A percentile compares a stretch with the other conserved stretches of the same genome.
Conservation (phyloP, 1,140 invertebrate genomes). For the Brachionus koreanus region DNA sequence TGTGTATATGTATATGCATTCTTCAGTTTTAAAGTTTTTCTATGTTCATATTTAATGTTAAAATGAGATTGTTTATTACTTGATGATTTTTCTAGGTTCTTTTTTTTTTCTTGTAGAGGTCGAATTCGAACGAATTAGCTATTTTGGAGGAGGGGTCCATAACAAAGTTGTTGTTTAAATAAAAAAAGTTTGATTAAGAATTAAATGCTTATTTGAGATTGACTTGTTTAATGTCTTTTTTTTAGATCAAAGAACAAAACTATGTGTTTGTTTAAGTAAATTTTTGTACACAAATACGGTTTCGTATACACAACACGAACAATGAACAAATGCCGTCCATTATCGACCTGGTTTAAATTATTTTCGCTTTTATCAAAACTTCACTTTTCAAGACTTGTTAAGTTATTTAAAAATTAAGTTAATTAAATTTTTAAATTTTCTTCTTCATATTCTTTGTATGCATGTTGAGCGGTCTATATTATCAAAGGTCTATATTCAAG, state of each 20-base stretch:
- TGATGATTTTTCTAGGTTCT: not conserved
- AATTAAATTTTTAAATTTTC: no score
- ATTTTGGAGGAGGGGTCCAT: not conserved
- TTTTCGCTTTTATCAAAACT: no score
- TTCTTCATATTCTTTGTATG: no score
- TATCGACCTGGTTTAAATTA: no score
- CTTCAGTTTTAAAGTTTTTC: not conserved
- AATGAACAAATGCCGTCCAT: not conserved
- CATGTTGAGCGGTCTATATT: no score
- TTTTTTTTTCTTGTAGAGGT: not conserved
- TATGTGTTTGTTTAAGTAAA: not conserved
- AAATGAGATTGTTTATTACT: not conserved
- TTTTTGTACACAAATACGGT: no score
- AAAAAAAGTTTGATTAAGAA: not conserved
- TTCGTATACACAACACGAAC: not conserved
- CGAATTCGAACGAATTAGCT: not conserved
- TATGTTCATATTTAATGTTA: slow-evolving; percentile 27
- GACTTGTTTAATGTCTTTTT: not conserved
- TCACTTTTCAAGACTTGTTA: no score
- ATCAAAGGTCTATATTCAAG: no score
- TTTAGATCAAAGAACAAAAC: not conserved
- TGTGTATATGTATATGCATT: not conserved
- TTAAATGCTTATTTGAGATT: not conserved
- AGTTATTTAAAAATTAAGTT: no score
- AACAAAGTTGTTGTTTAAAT: not conserved